phyloP scores from a whole-genome alignment of 2,113 vertebrate genomes.

The Turnix velox region DNA sequence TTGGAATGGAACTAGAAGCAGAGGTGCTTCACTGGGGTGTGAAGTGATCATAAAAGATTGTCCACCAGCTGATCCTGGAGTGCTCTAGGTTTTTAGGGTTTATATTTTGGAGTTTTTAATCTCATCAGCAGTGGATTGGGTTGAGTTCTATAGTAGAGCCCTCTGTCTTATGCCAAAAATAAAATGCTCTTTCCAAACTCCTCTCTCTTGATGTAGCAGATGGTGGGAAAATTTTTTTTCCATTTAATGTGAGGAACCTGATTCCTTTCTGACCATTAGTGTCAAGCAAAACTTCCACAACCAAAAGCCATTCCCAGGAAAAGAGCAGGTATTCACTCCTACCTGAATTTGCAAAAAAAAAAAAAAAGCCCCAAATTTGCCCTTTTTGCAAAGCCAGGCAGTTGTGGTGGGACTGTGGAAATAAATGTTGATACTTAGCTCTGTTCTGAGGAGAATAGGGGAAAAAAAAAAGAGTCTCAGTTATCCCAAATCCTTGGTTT shows the following conservation, averaged over 20 bases:
- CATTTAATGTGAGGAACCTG: slow-evolving; percentile 8
- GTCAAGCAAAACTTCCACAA: slow-evolving; percentile 10
- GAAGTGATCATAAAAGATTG: background rate
- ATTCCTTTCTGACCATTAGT: background rate
- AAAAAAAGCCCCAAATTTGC: background rate
- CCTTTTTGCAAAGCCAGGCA: background rate
- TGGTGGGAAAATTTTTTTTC: slow-evolving; percentile 32
- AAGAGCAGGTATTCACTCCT: background rate
- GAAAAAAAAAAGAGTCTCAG: background rate
- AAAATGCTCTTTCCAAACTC: background rate
- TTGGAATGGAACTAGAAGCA: background rate
- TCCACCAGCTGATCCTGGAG: background rate
- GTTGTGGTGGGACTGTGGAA: slow-evolving; percentile 25
- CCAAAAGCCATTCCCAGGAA: background rate
- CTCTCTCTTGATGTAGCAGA: background rate
- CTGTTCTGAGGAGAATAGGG: background rate
- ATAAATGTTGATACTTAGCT: background rate
- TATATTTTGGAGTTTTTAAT: background rate
- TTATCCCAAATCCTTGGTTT: background rate
- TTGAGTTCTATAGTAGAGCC: background rate
- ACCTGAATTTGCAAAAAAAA: background rate
- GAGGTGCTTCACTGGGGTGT: background rate
- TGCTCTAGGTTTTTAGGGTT: background rate
- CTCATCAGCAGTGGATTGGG: background rate
- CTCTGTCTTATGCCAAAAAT: slow-evolving; percentile 26